Percentiles rank a stretch among this genome's conserved stretches.
phyloP scores from a whole-genome alignment of 2,888 invertebrate species.

The Hymenopus coronatus region DNA sequence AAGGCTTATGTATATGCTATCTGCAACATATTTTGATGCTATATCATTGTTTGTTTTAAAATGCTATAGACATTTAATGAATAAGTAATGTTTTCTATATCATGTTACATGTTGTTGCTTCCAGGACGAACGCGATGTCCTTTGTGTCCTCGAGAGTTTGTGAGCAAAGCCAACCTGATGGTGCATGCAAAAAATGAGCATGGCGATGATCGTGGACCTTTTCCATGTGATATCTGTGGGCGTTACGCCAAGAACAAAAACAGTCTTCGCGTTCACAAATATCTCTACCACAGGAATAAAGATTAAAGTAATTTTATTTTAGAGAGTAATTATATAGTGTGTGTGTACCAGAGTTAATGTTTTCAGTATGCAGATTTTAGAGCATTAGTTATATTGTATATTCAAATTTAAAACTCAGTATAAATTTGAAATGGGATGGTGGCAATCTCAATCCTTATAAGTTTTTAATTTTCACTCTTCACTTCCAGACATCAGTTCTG shows the following conservation, averaged over 20 bases:
- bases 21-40: too few species aligned
- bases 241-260: constrained; percentile 59
- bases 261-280: constrained; percentile 59
- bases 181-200: constrained; percentile 71
- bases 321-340: not conserved
- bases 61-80: too few species aligned
- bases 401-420: too few species aligned
- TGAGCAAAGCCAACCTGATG: constrained; percentile 67
- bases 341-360: not conserved
- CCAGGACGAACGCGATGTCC: not conserved
- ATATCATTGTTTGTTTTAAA: too few species aligned
- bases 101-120: not conserved
- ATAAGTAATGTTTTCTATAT: not conserved
- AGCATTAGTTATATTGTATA: not conserved
- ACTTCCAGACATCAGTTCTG: too few species aligned
- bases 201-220: constrained; percentile 62
- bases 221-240: constrained; percentile 68
- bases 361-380: not conserved
- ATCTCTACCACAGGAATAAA: constrained; percentile 47
- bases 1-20: too few species aligned
- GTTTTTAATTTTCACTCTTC: too few species aligned
- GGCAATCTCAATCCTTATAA: too few species aligned
- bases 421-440: too few species aligned
- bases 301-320: not conserved
- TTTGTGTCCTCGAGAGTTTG: constrained; percentile 49